Conservation (phyloP, 2,797 vertebrate species). For the Pangasius sanitwongsei region DNA sequence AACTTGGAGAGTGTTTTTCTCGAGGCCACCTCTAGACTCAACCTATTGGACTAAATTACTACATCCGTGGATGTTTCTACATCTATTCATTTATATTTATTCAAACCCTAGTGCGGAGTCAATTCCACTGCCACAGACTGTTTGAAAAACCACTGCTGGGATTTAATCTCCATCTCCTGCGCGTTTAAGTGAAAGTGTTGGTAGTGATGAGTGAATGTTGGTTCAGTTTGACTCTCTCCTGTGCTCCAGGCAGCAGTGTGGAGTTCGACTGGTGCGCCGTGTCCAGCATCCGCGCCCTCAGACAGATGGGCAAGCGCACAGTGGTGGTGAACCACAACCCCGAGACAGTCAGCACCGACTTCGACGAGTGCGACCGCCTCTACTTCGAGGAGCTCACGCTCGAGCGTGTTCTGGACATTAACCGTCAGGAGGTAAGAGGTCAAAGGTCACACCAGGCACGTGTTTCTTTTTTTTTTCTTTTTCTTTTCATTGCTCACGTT, state of each 20-base stretch:
- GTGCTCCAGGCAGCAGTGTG: conserved; percentile 87
- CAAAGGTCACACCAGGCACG: not conserved
- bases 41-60: not conserved
- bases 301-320: conserved; percentile 86
- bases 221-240: not conserved
- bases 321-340: conserved; percentile 97
- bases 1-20: not conserved
- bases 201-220: not conserved
- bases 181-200: not conserved
- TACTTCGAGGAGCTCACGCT: conserved; percentile 96
- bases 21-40: not conserved
- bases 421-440: conserved; percentile 87
- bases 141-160: not conserved
- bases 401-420: conserved; percentile 93
- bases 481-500: not conserved
- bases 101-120: not conserved
- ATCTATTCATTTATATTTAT: not conserved
- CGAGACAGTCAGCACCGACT: conserved; percentile 96
- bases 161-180: not conserved
- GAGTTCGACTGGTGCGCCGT: conserved; percentile 98
- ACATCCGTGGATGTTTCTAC: not conserved
- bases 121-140: not conserved
- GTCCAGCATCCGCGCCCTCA: conserved; percentile 88
- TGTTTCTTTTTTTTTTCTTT: not conserved
- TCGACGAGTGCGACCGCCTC: conserved; percentile 95